These are phyloP conservation scores for Trichosurus vulpecula DNA, from an alignment of 2,797 vertebrate genomes.

Conservation along the genomic window DNA sequence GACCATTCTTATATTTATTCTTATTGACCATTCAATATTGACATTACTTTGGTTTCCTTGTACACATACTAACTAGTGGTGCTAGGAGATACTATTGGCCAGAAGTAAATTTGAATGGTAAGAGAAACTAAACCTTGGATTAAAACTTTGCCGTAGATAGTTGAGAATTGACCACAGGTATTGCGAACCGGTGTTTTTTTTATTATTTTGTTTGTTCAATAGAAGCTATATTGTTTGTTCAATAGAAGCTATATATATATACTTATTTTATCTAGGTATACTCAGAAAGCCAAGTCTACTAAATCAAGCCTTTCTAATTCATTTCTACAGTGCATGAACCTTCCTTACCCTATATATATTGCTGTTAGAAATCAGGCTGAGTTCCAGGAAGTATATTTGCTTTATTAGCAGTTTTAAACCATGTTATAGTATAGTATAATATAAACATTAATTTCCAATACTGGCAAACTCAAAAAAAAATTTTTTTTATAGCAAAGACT, in stretches of 20 bases:
- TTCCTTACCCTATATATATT: background rate
- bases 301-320: conserved; percentile 26
- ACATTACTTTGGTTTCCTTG: conserved; percentile 25
- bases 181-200: background rate
- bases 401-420: background rate
- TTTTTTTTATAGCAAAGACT: conserved; percentile 34
- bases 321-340: background rate
- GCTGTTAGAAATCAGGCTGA: background rate
- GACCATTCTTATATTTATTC: conserved; percentile 1
- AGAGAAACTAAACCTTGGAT: background rate
- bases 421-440: background rate
- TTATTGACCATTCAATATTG: background rate
- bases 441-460: conserved; percentile 9
- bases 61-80: background rate
- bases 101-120: background rate
- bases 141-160: background rate
- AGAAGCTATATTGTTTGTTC: background rate
- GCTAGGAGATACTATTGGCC: background rate
- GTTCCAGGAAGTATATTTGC: background rate
- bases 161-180: background rate
- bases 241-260: background rate
- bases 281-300: conserved; percentile 22
- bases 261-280: background rate
- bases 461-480: conserved; percentile 31
- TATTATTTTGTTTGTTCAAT: conserved; percentile 3